phyloP scores from a whole-genome alignment of 2,888 invertebrate species.

The Apotomis capreana region DNA sequence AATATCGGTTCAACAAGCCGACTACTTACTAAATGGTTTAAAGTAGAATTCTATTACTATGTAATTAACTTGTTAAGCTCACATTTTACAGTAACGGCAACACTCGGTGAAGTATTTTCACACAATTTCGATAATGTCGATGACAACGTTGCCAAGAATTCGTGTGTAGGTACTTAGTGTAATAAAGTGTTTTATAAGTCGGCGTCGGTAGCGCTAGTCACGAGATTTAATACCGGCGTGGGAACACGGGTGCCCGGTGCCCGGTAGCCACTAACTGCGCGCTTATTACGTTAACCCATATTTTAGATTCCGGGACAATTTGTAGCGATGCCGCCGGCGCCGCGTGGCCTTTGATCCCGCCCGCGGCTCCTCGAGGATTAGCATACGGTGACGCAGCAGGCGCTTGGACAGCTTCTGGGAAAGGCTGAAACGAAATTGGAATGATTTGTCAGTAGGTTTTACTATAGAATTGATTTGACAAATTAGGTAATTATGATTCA shows the following conservation, averaged over 20 bases:
- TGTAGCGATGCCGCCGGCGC: constrained; percentile 37
- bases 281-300: constrained; percentile 38
- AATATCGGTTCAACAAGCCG: background rate
- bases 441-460: background rate
- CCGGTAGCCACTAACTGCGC: constrained; percentile 35
- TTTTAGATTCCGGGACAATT: constrained; percentile 40
- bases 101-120: constrained; percentile 23
- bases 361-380: constrained; percentile 29
- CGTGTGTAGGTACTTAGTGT: constrained; percentile 25
- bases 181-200: constrained; percentile 36
- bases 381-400: constrained; percentile 35
- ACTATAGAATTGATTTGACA: background rate
- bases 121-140: constrained; percentile 39
- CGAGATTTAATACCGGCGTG: constrained; percentile 41
- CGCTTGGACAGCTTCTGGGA: constrained; percentile 2
- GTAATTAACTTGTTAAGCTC: constrained; percentile 1
- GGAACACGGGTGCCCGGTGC: constrained; percentile 24
- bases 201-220: constrained; percentile 33
- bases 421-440: background rate
- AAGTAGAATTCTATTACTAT: background rate
- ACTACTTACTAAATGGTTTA: too few species aligned
- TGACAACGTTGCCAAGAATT: constrained; percentile 34
- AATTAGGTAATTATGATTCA: background rate
- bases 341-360: constrained; percentile 34
- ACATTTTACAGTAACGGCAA: constrained; percentile 5